Conservation (phyloP, 2,888 invertebrate species). For the Platycheirus rosarum region DNA sequence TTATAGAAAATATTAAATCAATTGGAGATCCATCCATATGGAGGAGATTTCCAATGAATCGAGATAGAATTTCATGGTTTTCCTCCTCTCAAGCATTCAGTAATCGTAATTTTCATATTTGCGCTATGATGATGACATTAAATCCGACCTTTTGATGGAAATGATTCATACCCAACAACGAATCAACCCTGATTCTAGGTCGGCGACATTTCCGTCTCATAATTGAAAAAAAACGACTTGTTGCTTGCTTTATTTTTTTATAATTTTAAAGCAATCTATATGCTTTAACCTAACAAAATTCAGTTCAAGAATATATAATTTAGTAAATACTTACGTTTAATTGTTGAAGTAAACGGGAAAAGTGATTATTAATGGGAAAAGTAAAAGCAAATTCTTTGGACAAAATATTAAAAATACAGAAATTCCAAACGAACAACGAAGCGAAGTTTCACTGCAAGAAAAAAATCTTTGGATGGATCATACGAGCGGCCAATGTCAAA, state of each 20-base stretch:
- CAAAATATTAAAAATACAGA: conserved; percentile 39
- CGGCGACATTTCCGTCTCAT: background rate
- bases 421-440: conserved; percentile 41
- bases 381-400: conserved; percentile 37
- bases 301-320: background rate
- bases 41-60: conserved; percentile 12
- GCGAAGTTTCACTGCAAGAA: conserved; percentile 50
- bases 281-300: background rate
- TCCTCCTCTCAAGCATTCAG: background rate
- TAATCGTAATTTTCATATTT: too few species aligned
- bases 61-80: too few species aligned
- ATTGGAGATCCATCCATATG: conserved; percentile 57
- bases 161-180: conserved; percentile 8
- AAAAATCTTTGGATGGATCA: conserved; percentile 62
- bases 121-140: conserved; percentile 39
- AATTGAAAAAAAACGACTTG: conserved; percentile 38
- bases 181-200: conserved; percentile 35
- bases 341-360: conserved; percentile 14
- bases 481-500: conserved; percentile 54
- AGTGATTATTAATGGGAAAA: conserved; percentile 17
- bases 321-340: conserved; percentile 47
- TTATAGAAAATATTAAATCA: conserved; percentile 57
- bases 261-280: background rate
- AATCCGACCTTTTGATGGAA: conserved; percentile 26
- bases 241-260: conserved; percentile 40